Evolutionary conservation across 2,888 invertebrate genomes (phyloP).

Genomic region (Melinopterus prodromus): DNA sequence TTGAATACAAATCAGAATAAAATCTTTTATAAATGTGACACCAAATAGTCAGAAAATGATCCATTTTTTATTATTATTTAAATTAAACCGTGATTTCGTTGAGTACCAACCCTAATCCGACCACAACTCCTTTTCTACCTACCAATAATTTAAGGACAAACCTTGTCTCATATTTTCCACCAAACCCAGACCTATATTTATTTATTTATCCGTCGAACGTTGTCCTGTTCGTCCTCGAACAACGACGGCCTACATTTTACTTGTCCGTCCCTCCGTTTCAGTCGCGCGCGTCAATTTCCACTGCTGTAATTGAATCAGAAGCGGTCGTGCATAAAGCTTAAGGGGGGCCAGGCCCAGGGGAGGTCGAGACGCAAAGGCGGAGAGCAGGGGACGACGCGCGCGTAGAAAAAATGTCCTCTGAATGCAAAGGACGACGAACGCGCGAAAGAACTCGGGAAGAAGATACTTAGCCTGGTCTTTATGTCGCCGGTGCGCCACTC

Average conservation of each 20-base stretch:
- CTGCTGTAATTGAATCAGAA: background rate
- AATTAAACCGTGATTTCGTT: too few species aligned
- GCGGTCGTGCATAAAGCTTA: constrained; percentile 4
- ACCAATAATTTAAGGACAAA: too few species aligned
- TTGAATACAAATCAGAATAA: too few species aligned
- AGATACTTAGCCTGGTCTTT: background rate
- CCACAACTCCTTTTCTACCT: too few species aligned
- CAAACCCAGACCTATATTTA: too few species aligned
- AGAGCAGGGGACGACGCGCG: background rate
- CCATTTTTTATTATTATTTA: too few species aligned
- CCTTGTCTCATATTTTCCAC: too few species aligned
- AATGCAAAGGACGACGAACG: background rate
- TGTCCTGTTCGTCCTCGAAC: background rate
- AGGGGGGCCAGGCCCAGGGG: background rate
- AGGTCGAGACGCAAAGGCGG: background rate
- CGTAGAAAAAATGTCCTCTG: background rate
- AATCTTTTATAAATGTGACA: too few species aligned
- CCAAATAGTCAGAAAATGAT: too few species aligned
- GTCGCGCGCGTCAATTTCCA: background rate
- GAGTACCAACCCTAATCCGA: too few species aligned
- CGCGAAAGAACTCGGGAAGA: background rate
- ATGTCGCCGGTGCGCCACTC: background rate
- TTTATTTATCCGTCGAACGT: background rate
- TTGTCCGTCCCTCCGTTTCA: background rate
- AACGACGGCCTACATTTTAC: background rate